Evolutionary conservation across 2,113 vertebrate genomes (phyloP), one percentile per base, ranked within the genome.

Genomic region (Climacteris rufus): DNA sequence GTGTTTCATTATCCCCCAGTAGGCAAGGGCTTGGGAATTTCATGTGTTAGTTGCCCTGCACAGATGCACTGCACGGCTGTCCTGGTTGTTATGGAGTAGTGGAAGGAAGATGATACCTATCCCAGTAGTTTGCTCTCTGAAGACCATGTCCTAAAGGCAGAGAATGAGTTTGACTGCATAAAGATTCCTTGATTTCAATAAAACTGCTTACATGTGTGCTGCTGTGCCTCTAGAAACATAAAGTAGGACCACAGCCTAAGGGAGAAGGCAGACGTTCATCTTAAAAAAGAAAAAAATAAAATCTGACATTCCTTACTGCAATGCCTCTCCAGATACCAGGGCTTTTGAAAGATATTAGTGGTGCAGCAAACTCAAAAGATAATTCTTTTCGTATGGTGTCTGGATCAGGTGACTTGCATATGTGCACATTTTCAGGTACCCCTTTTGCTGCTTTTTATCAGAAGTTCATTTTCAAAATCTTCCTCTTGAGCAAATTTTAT

Each of bases 191-290:
- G 79, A 57, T 92, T 96, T 93, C 93, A 83, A 17, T 68, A 35
- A 92, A 96, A 93, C 68, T 93, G 72, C 88, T 90, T 93, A 74
- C 90, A 94, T 50, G 64, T 94, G 79, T 83, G 86, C 86, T 93
- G 86, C 69, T 2, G 17, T 88, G 90, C 64, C 64, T 94, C 59
- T 47, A 60, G 86, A 95, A 92, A 75, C 39, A 39, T 39, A 16
- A 79, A 85, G 83, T 75, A 75, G 91, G 84, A 89, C 71, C 71
- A 63, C 56, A 88, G 94, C 88, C 94, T 94, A 19, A 86, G 89
- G 89, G 91, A 78, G 64, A 82, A 89, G 72, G 64, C 85, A 95
- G 85, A 57, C 15, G 0, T 63, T 95, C 68, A 56, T 94, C 79
- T 85, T 84, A 37, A 74, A 86, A 76, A 59, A 65, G 3, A 14